A percentile compares a stretch with the other conserved stretches of the same genome.
These are phyloP conservation scores for Melipona bicolor DNA, from an alignment of 2,888 invertebrate species.

Conservation along the genomic window DNA sequence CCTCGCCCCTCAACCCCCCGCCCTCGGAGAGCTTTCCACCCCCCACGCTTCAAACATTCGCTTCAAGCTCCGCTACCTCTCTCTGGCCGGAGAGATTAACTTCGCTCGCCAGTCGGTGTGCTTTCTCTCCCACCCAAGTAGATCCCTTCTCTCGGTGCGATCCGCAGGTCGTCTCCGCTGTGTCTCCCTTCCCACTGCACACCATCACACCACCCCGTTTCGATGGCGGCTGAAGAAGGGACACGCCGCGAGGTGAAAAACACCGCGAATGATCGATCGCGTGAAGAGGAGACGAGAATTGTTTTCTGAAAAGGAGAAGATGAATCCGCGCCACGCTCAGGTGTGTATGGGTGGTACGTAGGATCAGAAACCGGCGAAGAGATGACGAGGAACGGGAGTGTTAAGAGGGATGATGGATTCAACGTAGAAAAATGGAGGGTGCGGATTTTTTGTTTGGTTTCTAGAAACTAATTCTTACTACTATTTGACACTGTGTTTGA, in stretches of 20 bases:
- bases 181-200: background rate
- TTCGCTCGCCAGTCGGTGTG: slow-evolving; percentile 8
- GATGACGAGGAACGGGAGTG: background rate
- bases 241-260: slow-evolving; percentile 27
- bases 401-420: background rate
- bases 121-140: background rate
- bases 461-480: background rate
- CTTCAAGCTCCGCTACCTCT: slow-evolving; percentile 61
- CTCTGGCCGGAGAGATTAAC: slow-evolving; percentile 62
- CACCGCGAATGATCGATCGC: slow-evolving; percentile 32
- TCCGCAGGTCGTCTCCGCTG: background rate
- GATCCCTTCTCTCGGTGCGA: background rate
- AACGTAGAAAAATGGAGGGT: background rate
- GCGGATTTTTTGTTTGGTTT: background rate
- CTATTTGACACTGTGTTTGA: background rate
- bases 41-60: slow-evolving; percentile 47
- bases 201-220: background rate
- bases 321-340: background rate
- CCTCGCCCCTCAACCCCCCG: no score
- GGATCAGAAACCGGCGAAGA: background rate
- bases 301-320: slow-evolving; percentile 20
- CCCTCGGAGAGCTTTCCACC: slow-evolving; percentile 75
- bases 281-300: slow-evolving; percentile 10
- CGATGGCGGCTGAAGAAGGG: slow-evolving; percentile 16
- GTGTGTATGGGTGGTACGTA: no score